Evolutionary conservation across 2,797 vertebrate species (phyloP).

Genomic region (Mallotus villosus): DNA sequence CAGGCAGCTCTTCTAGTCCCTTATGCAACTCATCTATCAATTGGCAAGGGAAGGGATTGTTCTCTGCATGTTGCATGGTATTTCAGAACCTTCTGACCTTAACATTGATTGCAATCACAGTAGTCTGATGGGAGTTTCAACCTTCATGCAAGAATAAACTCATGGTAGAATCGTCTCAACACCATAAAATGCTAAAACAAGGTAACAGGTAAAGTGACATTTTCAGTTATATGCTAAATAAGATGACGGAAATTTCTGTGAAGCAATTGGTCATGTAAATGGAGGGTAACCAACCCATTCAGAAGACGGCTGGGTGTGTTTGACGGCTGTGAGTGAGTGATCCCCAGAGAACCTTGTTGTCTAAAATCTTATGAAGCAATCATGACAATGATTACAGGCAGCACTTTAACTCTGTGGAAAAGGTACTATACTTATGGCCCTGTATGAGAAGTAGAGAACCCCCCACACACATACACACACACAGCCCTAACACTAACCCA

Average conservation of each 20-base stretch:
- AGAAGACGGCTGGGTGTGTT: not conserved
- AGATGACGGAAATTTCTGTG: not conserved
- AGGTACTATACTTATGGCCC: not conserved
- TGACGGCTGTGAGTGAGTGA: slow-evolving; percentile 24
- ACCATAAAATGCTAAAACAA: not conserved
- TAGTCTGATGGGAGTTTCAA: slow-evolving; percentile 1
- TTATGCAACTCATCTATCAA: slow-evolving; percentile 40
- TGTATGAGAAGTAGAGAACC: too few relatives aligned
- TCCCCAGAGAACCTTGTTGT: not conserved
- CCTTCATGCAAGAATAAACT: not conserved
- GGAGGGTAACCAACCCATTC: not conserved
- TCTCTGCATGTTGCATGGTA: slow-evolving; percentile 11
- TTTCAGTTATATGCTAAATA: slow-evolving; percentile 30
- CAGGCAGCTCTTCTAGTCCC: slow-evolving; percentile 30
- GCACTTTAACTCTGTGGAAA: not conserved
- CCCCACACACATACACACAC: not conserved
- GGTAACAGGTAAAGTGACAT: not conserved
- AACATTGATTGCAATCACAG: not conserved
- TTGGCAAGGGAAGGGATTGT: slow-evolving; percentile 26
- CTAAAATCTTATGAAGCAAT: not conserved
- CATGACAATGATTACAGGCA: not conserved
- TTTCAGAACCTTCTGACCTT: slow-evolving; percentile 28
- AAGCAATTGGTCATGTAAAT: not conserved
- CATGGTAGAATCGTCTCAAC: not conserved
- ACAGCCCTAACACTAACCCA: not conserved